Percentiles rank a stretch among this genome's conserved stretches.
Conservation (phyloP, 1,140 invertebrate species). For the Palaemon carinicauda region DNA sequence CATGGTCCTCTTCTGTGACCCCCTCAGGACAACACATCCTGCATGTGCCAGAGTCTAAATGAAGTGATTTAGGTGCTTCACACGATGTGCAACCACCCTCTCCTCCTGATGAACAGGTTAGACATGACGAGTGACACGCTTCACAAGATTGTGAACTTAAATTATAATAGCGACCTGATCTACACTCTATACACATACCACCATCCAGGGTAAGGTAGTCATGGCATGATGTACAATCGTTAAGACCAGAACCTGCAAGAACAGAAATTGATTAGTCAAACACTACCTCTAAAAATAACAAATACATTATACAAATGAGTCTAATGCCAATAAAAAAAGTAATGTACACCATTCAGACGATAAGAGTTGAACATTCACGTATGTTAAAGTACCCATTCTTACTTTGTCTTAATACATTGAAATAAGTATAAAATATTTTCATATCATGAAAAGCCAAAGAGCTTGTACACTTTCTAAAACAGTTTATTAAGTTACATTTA, state of each 20-base stretch:
- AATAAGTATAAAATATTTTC: no score
- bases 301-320: no score
- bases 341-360: no score
- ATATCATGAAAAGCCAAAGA: no score
- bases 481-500: no score
- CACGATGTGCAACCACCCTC: constrained; percentile 42
- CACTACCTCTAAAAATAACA: not conserved
- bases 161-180: constrained; percentile 41
- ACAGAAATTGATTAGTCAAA: not conserved
- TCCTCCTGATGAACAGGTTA: constrained; percentile 38
- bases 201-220: constrained; percentile 47
- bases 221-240: constrained; percentile 42
- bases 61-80: constrained; percentile 31
- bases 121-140: constrained; percentile 11
- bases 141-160: constrained; percentile 23
- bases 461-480: no score
- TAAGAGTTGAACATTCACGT: no score
- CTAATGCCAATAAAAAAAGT: no score
- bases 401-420: no score
- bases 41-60: constrained; percentile 39
- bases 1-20: constrained; percentile 16
- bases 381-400: no score
- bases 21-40: constrained; percentile 37
- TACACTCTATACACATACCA: constrained; percentile 47
- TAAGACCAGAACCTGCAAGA: constrained; percentile 30